Evolutionary conservation across 2,113 vertebrate species (phyloP), one percentile per base, ranked within the genome.

Genomic region (Cottus gobio): DNA sequence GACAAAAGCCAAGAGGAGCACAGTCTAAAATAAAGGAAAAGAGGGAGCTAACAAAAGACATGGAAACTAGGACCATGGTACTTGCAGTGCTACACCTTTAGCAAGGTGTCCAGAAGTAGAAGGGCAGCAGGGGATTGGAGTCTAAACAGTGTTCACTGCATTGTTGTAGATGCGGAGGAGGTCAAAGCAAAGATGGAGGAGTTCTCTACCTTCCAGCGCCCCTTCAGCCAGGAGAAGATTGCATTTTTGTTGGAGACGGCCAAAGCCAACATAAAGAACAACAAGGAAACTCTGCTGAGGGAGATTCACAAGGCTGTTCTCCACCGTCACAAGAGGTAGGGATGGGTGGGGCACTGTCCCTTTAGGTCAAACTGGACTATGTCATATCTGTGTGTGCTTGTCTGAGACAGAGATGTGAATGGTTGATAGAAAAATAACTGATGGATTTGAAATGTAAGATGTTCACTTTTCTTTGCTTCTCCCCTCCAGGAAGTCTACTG

Each of bases 141-240:
- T 16, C 26, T 46, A 0, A 67, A 31, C 46, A 20, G 28, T 67
- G 26, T 67, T 30, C 18, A 7, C 65, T 69, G 30, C 68, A 15
- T 65, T 54, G 54, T 36, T 52, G 18, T 1, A 92, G 90, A 90
- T 63, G 76, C 85, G 13, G 85, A 79, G 4, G 86, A 90, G 64
- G n/a, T 77, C 5, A 70, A 58, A 34, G 65, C 70, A 11, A 88
- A 37, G 84, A 90, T 85, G 90, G 58, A 80, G 39, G 64, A 89
- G 73, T 93, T 84, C 81, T 37, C 80, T 52, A 92, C 92, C 26
- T 89, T 92, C 76, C 88, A 88, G 68, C 46, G 0, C 6, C 82
- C 88, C 22, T 92, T 61, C 77, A 85, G 8, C 50, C 63, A 63
- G 44, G 78, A 90, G 15, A 88, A 90, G 83, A 78, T 79, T 3